Evolutionary conservation across 2,113 vertebrate species (phyloP).

Genomic region (Buteo buteo): DNA sequence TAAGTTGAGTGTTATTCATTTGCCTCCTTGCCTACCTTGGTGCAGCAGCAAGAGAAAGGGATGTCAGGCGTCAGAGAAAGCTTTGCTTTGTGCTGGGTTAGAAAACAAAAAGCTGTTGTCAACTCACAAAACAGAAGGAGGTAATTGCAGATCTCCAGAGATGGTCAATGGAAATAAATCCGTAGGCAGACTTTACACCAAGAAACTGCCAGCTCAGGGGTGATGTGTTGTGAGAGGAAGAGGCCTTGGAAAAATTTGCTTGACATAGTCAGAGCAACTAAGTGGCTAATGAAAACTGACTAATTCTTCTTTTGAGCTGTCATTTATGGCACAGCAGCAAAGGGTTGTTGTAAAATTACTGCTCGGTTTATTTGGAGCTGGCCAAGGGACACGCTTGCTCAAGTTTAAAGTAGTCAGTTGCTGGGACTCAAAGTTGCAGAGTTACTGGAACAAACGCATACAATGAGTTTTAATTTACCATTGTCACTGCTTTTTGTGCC

Average conservation of each 20-base stretch:
- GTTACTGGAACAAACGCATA: neutral
- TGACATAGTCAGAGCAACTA: neutral
- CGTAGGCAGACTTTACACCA: neutral
- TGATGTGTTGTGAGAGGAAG: neutral
- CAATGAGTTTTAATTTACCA: neutral
- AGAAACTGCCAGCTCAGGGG: neutral
- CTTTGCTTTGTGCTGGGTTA: neutral
- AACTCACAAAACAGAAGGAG: neutral
- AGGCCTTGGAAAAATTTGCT: neutral
- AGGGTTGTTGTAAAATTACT: neutral
- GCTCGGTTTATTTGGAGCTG: neutral
- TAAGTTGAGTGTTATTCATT: neutral
- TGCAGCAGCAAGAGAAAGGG: neutral
- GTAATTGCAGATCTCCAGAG: neutral
- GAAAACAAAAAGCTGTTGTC: neutral
- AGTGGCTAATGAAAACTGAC: neutral
- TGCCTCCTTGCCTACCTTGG: neutral
- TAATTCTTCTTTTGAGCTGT: neutral
- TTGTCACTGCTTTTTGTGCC: neutral
- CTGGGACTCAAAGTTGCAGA: neutral
- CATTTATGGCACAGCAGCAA: neutral
- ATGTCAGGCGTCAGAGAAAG: neutral
- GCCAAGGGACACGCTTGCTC: accelerated
- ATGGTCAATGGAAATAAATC: neutral
- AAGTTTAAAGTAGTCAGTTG: neutral